Evolutionary conservation across 2,113 vertebrate genomes (phyloP).

Genomic region (Malurus cyaneus): DNA sequence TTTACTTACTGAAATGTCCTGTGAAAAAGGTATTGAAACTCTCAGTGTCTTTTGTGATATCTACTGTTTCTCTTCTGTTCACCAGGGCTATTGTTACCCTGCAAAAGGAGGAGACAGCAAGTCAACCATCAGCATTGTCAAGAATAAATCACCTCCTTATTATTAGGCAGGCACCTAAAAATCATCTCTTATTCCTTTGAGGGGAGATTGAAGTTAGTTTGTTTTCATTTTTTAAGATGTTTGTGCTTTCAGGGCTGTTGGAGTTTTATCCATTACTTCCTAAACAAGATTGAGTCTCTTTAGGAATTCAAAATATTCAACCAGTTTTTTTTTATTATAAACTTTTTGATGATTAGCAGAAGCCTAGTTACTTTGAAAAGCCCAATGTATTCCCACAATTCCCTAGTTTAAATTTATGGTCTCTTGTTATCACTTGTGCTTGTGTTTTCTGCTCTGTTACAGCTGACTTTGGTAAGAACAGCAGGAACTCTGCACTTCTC

Average conservation of each 20-base stretch:
- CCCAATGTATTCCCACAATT: not conserved
- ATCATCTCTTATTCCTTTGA: not conserved
- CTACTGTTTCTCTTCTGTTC: not conserved
- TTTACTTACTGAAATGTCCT: not conserved
- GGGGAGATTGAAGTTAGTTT: not conserved
- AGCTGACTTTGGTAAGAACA: not conserved
- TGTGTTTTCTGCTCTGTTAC: not conserved
- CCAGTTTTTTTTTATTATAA: not conserved
- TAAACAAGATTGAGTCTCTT: not conserved
- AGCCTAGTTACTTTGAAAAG: not conserved
- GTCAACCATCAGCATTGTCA: not conserved
- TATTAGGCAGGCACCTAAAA: not conserved
- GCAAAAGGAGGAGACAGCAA: not conserved
- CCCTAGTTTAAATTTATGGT: not conserved
- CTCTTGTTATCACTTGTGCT: not conserved
- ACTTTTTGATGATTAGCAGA: not conserved
- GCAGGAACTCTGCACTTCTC: not conserved
- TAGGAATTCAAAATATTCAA: not conserved
- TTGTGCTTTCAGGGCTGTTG: not conserved
- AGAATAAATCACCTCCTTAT: not conserved
- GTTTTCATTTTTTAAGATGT: not conserved
- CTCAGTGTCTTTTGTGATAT: fast-evolving
- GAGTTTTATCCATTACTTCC: not conserved
- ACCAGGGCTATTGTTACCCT: not conserved
- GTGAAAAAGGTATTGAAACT: not conserved